Conservation (phyloP, 2,797 vertebrate species). For the Lepilemur ruficaudatus region DNA sequence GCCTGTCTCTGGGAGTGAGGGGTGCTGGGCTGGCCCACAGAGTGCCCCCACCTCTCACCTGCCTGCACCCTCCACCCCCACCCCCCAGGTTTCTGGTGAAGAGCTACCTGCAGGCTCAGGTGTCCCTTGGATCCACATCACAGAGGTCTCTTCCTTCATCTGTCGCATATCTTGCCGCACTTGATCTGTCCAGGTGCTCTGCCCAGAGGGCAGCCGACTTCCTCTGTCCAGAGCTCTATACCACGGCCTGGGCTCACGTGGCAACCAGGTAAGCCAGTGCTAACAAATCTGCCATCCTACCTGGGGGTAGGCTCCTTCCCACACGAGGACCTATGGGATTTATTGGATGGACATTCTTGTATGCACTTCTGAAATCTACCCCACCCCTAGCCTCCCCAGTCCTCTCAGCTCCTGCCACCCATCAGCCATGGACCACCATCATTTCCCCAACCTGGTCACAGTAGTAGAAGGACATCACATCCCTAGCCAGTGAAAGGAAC, state of each 20-base stretch:
- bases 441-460: neutral
- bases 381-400: neutral
- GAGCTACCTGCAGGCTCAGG: constrained; percentile 76
- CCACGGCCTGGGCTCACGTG: constrained; percentile 79
- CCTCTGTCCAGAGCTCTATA: constrained; percentile 82
- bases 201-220: constrained; percentile 82
- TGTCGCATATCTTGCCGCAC: constrained; percentile 79
- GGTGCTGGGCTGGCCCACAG: neutral
- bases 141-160: constrained; percentile 78
- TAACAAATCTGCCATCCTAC: neutral
- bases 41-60: neutral
- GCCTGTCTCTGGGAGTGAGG: neutral
- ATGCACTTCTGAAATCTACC: neutral
- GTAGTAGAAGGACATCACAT: neutral
- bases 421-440: neutral
- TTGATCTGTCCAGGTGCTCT: constrained; percentile 69
- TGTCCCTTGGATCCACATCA: constrained; percentile 9
- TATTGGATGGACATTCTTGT: neutral
- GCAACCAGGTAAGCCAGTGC: constrained; percentile 82
- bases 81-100: constrained; percentile 86
- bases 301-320: neutral
- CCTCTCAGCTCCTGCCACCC: neutral
- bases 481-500: neutral
- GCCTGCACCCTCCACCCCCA: neutral
- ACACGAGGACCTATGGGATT: neutral